Evolutionary conservation across 2,888 invertebrate genomes (phyloP), one percentile per base, ranked within the genome.

Genomic region (Cylindroiulus punctatus): DNA sequence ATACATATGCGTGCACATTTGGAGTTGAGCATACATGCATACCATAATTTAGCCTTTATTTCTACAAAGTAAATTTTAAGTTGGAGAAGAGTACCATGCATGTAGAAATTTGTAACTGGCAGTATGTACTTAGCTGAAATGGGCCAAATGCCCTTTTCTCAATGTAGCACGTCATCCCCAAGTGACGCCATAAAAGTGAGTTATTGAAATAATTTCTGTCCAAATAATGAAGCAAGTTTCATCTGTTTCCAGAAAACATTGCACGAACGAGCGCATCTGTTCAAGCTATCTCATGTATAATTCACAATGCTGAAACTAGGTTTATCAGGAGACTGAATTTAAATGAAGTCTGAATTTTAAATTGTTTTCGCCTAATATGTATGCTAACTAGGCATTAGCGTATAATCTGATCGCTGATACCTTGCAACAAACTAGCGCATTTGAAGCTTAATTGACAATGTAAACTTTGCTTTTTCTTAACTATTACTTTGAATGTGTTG

Each of bases 241-340:
- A 14, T 57, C n/a, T 65, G 65, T 26, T 65, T 44, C 26, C 26
- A 26, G 65, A 65, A 65, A 65, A 65, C 7, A 7, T 8, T 65
- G 65, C 10, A 65, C 10, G 10, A 65, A 65, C 10, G 19, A 26
- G 26, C 19, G 65, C 65, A 26, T 26, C 65, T 65, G 22, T 65
- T 65, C 22, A 19, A 26, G 22, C 19, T 19, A 65, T 65, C 65
- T 65, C 65, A 65, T 65, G 26, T 26, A 65, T 19, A 65, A 65
- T 65, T 65, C 65, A 65, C 8, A 26, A 26, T 26, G 65, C 26
- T 0, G 65, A 65, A 65, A 65, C 26, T 65, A 26, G 65, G 65
- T 65, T 65, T 65, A 65, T 65, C 65, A 65, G 65, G 65, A 65
- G 26, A 65, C 65, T 65, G 65, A 22, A 65, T 65, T 65, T 65